Base-by-base conservation (phyloP, 1,140 invertebrate species). In the Rhopalosiphum padi region DNA sequence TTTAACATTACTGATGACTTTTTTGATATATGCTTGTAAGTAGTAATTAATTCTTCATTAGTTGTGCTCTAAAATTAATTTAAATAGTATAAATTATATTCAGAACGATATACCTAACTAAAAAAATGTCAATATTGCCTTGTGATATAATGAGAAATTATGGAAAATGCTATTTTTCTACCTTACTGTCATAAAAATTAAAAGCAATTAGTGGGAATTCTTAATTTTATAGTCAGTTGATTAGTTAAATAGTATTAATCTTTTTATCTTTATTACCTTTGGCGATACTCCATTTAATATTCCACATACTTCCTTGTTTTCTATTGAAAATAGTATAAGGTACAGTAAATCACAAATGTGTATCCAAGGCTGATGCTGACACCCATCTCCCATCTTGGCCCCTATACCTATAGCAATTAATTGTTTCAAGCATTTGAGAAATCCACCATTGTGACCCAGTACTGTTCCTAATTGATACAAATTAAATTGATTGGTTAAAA, bases 351-450 rank as follows among this genome's bases (percentile, higher is more conserved):
- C 99, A 85, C 97, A 95, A 60, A 99, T 96, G 94, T 99, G 98
- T 95, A 99, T 99, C 99, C 99, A 99, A 30, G 99, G 98, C 95
- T 99, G 96, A 94, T 96, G 97, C 95, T 99, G 99, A 86, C 97
- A 96, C 0, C 99, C 99, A 94, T 95, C 96, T 77, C 60, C 60
- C 6, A 77, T 77, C 15, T 35, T 30, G n/a, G n/a, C 15, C 15
- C 60, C 30, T n/a, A 77, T 5, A 46, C 97, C 97, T 89, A 99
- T 96, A 1, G 97, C 97, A 0, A 99, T 99, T 43, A 98, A 98
- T 18, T 97, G 94, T 95, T 97, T 98, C 94, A 99, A 96, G 94
- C 98, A 97, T 94, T 98, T 96, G 35, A 99, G 97, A 97, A 99
- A 98, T 30, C 98, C 98, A 35, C 98, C 98, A 94, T 96, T 95